Evolutionary conservation across 2,888 invertebrate species (phyloP), one percentile per base, ranked within the genome.

Genomic region (Chymomyza caudatula): DNA sequence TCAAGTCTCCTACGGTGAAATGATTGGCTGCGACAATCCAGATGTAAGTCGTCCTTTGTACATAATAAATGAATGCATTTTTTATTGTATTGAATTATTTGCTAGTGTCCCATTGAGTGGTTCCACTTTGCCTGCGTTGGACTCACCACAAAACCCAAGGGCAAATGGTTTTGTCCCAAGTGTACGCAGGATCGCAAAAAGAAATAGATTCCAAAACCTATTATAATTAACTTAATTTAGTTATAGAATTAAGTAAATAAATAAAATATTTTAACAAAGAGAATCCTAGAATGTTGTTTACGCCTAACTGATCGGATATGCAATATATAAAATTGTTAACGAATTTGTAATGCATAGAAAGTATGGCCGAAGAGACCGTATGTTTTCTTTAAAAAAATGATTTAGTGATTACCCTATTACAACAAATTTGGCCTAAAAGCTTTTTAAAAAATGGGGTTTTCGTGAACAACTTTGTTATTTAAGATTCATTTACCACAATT

Each of bases 101-200:
- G 8, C 3, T 59, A 90, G 96, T 91, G 95, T 23, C 94, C 95
- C 8, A 96, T 97, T 75, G 97, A 97, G 90, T 97, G 97, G 97
- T 97, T 97, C 91, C 97, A 97, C 89, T 97, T 97, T 89, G 95
- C 95, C 42, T 97, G 97, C 89, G 96, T 97, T 69, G 95, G 94
- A 20, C 92, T 97, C 8, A 95, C 94, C 13, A 95, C 94, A 44
- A 97, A 97, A 89, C 97, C 97, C 0, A 97, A 97, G 90, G 97
- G 97, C 6, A 96, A 96, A 90, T 97, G 97, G 96, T 98, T 95
- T 90, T 98, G 98, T 91, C 97, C 97, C 8, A 96, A 97, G 89
- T 98, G 98, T 90, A 93, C 93, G 47, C 94, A 94, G 82, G 95
- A 95, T 85, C 91, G 95, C 73, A 95, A 95, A 90, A 95, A 95